Evolutionary conservation across 2,113 vertebrate species (phyloP).

Genomic region (Deroptyus accipitrinus): DNA sequence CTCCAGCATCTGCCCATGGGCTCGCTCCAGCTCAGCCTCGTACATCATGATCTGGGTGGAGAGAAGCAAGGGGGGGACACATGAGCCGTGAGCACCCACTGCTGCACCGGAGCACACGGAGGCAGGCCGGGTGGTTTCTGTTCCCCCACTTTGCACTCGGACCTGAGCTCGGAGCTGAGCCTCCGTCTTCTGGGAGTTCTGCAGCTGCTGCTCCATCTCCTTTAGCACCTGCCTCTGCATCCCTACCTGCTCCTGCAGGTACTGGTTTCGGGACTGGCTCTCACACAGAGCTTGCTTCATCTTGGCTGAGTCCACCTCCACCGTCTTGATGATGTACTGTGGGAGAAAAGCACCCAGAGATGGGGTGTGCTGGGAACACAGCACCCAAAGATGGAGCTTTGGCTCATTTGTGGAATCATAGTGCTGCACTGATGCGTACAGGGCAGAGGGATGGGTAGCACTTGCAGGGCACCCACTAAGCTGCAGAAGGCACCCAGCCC

Average conservation of each 20-base stretch:
- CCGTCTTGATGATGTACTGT: slow-evolving; percentile 83
- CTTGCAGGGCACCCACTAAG: not conserved
- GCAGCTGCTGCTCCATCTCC: slow-evolving; percentile 91
- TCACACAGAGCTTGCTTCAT: slow-evolving; percentile 80
- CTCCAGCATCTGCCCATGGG: slow-evolving; percentile 88
- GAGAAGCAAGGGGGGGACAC: accelerated
- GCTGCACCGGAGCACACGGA: not conserved
- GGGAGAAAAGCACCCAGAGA: not conserved
- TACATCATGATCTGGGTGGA: slow-evolving; percentile 86
- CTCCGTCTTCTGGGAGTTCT: slow-evolving; percentile 82
- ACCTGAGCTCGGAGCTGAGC: slow-evolving; percentile 90
- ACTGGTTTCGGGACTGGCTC: slow-evolving; percentile 81
- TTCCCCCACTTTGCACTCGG: not conserved
- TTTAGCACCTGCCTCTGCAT: slow-evolving; percentile 86
- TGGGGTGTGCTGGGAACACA: not conserved
- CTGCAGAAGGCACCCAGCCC: no score
- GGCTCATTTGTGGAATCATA: not conserved
- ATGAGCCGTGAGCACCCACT: accelerated
- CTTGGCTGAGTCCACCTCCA: slow-evolving; percentile 86
- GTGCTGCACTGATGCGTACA: not conserved
- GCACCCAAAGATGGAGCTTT: not conserved
- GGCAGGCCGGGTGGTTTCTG: not conserved
- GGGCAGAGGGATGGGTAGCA: not conserved
- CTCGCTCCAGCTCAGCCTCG: slow-evolving; percentile 86
- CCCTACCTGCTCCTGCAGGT: slow-evolving; percentile 89